Percentiles rank a stretch among this genome's conserved stretches.
Conservation (phyloP, 2,888 invertebrate genomes). For the Mechanitis mazaeus region DNA sequence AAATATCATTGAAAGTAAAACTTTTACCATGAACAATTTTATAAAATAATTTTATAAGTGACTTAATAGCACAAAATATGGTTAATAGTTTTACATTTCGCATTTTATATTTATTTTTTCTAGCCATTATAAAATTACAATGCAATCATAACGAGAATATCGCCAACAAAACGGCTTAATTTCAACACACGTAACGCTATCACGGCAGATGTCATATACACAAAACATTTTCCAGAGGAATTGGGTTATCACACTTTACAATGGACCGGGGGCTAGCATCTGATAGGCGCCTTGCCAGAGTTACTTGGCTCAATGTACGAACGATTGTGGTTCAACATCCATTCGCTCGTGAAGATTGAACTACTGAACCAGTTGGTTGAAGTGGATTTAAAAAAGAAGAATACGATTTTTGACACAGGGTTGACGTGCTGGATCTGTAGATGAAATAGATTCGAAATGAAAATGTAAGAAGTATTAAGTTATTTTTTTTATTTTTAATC, state of each 20-base stretch:
- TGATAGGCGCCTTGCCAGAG: conserved; percentile 65
- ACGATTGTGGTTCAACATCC: conserved; percentile 29
- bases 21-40: background rate
- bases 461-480: too few relatives aligned
- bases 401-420: background rate
- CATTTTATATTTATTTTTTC: background rate
- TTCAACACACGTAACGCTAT: conserved; percentile 31
- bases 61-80: too few relatives aligned
- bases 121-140: background rate
- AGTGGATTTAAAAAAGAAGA: background rate
- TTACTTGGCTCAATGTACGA: conserved; percentile 53
- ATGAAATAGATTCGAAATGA: too few relatives aligned
- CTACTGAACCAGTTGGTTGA: conserved; percentile 22
- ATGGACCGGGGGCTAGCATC: conserved; percentile 43
- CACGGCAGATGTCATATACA: conserved; percentile 47
- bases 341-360: conserved; percentile 26
- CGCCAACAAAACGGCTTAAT: conserved; percentile 6
- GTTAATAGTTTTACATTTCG: too few relatives aligned
- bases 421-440: too few relatives aligned
- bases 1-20: conserved; percentile 3
- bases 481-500: too few relatives aligned
- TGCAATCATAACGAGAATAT: conserved; percentile 9
- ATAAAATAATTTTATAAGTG: background rate
- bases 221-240: conserved; percentile 52
- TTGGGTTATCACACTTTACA: conserved; percentile 57